These are phyloP conservation scores for Lepus americanus DNA, from an alignment of 2,113 vertebrate species.

Conservation along the genomic window DNA sequence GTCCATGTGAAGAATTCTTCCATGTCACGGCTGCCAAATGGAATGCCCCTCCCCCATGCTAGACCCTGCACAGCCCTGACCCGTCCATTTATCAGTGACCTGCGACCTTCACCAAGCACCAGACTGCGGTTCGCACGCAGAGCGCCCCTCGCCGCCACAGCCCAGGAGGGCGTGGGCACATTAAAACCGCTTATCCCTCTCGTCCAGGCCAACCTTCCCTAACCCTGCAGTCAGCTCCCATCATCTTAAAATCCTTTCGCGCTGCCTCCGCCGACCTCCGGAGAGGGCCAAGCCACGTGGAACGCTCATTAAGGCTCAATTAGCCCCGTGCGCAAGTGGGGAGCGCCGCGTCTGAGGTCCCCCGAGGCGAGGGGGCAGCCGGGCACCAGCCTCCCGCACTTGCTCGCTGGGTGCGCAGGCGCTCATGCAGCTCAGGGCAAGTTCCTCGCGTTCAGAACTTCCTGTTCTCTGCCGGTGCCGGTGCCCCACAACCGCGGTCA, in stretches of 20 bases:
- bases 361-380: too few species aligned
- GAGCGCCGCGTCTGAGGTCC: background rate
- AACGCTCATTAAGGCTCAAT: slow-evolving; percentile 77
- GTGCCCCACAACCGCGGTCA: background rate
- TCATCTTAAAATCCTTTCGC: slow-evolving; percentile 75
- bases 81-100: slow-evolving; percentile 77
- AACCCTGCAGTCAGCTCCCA: slow-evolving; percentile 65
- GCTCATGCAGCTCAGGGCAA: background rate
- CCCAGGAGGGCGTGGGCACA: slow-evolving; percentile 42
- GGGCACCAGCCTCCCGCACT: too few species aligned
- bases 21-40: slow-evolving; percentile 73
- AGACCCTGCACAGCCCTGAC: slow-evolving; percentile 60
- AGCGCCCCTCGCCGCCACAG: slow-evolving; percentile 58
- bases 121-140: slow-evolving; percentile 22
- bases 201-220: slow-evolving; percentile 56
- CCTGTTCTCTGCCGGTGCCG: background rate
- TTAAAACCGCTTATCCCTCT: slow-evolving; percentile 71
- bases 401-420: too few species aligned
- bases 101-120: slow-evolving; percentile 64
- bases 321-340: slow-evolving; percentile 54
- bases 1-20: slow-evolving; percentile 69
- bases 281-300: slow-evolving; percentile 67
- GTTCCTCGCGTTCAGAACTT: background rate
- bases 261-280: slow-evolving; percentile 52
- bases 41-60: slow-evolving; percentile 29